Percentiles rank a stretch among this genome's conserved stretches.
phyloP scores from a whole-genome alignment of 2,797 vertebrate species.

The Orientallactaga sibirica region DNA sequence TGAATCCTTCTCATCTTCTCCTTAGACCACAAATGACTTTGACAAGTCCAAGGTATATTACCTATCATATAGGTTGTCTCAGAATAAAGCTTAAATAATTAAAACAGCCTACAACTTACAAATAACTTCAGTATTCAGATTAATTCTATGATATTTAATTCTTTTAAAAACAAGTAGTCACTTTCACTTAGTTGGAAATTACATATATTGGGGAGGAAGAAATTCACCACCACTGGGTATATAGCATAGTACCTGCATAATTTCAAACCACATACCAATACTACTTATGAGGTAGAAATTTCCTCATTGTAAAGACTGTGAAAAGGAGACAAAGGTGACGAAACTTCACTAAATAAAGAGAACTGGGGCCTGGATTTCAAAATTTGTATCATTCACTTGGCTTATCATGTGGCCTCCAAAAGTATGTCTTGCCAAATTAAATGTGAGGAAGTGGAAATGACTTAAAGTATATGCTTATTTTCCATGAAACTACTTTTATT shows the following conservation, averaged over 20 bases:
- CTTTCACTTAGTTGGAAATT: neutral
- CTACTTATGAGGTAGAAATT: neutral
- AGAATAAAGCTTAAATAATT: neutral
- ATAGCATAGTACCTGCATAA: neutral
- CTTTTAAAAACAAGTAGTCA: neutral
- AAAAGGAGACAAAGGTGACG: neutral
- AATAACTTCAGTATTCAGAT: neutral
- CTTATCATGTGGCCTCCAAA: neutral
- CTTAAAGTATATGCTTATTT: neutral
- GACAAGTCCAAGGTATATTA: neutral
- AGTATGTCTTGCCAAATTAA: neutral
- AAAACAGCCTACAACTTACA: neutral
- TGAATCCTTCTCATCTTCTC: neutral
- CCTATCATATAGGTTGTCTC: neutral
- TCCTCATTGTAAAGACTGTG: neutral
- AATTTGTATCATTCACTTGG: neutral
- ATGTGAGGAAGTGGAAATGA: rapidly evolving
- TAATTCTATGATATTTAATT: neutral
- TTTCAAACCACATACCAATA: neutral
- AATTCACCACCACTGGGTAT: neutral
- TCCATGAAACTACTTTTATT: neutral
- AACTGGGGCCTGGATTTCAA: neutral
- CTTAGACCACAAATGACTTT: neutral
- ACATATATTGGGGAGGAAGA: neutral
- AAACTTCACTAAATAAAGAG: neutral